Evolutionary conservation across 2,797 vertebrate species (phyloP).

Genomic region (Anguilla anguilla): DNA sequence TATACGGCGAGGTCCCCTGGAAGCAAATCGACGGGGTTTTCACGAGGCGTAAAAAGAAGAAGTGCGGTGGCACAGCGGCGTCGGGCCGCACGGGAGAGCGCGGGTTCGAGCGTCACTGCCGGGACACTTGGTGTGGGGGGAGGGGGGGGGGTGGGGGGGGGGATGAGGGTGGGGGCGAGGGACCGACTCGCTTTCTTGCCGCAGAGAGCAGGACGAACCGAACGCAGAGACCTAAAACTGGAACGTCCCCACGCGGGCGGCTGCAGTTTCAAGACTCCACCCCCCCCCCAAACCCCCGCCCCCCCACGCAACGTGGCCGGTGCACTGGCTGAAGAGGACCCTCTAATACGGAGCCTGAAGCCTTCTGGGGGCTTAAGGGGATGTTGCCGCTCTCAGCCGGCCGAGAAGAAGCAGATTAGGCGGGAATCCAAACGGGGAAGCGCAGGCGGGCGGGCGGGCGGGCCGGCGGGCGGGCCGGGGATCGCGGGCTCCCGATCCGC

Average conservation of each 20-base stretch:
- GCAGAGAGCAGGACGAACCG: background rate
- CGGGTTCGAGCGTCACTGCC: background rate
- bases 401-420: background rate
- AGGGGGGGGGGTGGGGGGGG: background rate
- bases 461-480: background rate
- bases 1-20: slow-evolving; percentile 26
- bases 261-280: too few species aligned
- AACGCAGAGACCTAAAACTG: background rate
- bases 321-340: background rate
- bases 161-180: too few species aligned
- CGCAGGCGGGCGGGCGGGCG: background rate
- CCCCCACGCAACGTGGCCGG: background rate
- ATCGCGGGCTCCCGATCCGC: slow-evolving; percentile 52
- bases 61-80: background rate
- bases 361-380: background rate
- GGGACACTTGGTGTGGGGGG: too few species aligned
- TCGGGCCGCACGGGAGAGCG: background rate
- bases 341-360: background rate
- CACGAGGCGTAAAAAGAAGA: slow-evolving; percentile 13
- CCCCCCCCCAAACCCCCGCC: fast-evolving
- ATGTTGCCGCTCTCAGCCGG: background rate
- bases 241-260: background rate
- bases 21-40: slow-evolving; percentile 33
- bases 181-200: background rate
- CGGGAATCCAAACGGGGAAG: background rate